phyloP scores from a whole-genome alignment of 2,888 invertebrate genomes.

The Uloborus plumipes region DNA sequence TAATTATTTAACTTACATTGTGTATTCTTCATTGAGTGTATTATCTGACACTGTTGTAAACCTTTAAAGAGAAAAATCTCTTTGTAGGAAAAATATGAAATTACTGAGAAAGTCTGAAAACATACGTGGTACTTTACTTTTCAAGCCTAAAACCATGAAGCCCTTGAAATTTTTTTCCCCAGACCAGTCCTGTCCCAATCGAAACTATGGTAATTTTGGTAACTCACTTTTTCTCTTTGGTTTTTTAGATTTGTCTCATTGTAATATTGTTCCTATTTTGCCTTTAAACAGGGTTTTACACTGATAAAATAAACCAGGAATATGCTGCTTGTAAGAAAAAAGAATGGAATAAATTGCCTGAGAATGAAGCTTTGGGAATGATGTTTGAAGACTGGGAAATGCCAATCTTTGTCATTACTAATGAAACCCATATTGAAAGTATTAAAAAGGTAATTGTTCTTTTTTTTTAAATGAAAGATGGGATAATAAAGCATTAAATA shows the following conservation, averaged over 20 bases:
- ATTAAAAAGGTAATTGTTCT: conserved; percentile 73
- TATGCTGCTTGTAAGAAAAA: conserved; percentile 68
- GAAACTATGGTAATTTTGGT: conserved; percentile 75
- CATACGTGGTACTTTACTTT: conserved; percentile 73
- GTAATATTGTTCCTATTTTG: neutral
- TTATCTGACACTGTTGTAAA: no score
- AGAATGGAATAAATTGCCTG: conserved; percentile 80
- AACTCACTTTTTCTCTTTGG: no score
- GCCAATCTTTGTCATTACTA: conserved; percentile 84
- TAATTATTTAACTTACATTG: no score
- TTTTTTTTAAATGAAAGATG: neutral
- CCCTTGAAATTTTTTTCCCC: conserved; percentile 72
- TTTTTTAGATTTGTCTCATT: neutral
- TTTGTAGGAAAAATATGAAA: conserved; percentile 68
- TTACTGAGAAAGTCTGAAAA: conserved; percentile 71
- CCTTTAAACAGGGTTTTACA: conserved; percentile 47
- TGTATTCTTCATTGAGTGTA: no score
- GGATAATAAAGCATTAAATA: neutral
- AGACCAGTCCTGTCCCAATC: conserved; percentile 88
- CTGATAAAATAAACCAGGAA: conserved; percentile 46
- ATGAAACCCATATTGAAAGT: conserved; percentile 73
- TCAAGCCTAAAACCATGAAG: conserved; percentile 67
- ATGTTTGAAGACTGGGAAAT: conserved; percentile 87
- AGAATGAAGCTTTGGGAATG: conserved; percentile 78
- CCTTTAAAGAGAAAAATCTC: neutral